These are phyloP conservation scores for Hippocampus comes DNA, from an alignment of 2,113 vertebrate genomes.

Conservation along the genomic window DNA sequence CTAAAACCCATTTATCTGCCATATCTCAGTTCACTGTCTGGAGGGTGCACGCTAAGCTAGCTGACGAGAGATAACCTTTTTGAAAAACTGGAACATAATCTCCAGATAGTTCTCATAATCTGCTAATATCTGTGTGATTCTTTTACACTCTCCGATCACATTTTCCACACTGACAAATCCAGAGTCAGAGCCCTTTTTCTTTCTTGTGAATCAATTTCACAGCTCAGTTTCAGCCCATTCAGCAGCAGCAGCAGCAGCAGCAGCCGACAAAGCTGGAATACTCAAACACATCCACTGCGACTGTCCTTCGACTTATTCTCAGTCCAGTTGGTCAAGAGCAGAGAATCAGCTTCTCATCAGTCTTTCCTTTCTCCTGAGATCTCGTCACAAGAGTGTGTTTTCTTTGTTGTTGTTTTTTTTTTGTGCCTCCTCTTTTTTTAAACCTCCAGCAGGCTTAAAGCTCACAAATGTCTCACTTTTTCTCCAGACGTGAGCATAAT, in stretches of 20 bases:
- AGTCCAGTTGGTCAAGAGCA: conserved; percentile 43
- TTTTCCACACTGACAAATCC: conserved; percentile 15
- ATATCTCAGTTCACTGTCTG: conserved; percentile 26
- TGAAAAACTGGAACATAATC: conserved; percentile 31
- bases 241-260: conserved; percentile 4
- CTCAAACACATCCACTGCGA: conserved; percentile 26
- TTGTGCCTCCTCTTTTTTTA: not conserved
- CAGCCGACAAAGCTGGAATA: conserved; percentile 19
- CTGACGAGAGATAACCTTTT: conserved; percentile 51
- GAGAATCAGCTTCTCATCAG: conserved; percentile 39
- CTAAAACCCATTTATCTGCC: conserved; percentile 25
- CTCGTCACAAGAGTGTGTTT: conserved; percentile 28
- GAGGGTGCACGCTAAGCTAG: conserved; percentile 22
- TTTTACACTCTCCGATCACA: conserved; percentile 7
- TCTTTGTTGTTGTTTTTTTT: conserved; percentile 37
- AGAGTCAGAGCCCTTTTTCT: conserved; percentile 6
- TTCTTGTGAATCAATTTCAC: conserved; percentile 12
- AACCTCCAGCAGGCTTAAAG: conserved; percentile 1
- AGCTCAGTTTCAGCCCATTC: conserved; percentile 19
- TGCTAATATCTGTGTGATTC: conserved; percentile 11
- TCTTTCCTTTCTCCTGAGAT: conserved; percentile 46
- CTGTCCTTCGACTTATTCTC: conserved; percentile 38
- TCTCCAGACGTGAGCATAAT: not conserved
- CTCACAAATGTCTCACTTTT: not conserved
- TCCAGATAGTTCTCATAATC: conserved; percentile 7